phyloP scores from a whole-genome alignment of 2,888 invertebrate species.

The Laspeyria flexula region DNA sequence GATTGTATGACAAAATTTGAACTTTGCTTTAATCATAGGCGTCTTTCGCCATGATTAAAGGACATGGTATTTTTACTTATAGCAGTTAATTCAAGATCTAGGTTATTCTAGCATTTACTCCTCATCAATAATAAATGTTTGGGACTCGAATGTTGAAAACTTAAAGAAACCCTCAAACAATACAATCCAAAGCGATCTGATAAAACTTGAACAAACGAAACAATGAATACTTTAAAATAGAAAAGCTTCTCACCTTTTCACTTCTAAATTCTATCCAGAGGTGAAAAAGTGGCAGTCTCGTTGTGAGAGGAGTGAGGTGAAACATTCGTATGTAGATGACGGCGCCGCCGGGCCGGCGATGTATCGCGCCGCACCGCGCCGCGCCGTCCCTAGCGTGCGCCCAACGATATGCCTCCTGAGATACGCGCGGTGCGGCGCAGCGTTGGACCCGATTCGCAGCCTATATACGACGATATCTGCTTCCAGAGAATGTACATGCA shows the following conservation, averaged over 20 bases:
- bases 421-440: constrained; percentile 29
- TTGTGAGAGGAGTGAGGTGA: constrained; percentile 26
- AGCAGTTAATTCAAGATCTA: no score
- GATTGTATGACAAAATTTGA: not conserved
- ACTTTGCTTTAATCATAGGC: not conserved
- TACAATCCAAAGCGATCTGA: constrained; percentile 13
- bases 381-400: constrained; percentile 18
- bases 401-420: constrained; percentile 33
- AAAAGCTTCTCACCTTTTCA: constrained; percentile 22
- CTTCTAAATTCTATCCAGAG: constrained; percentile 31
- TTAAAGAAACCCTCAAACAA: not conserved
- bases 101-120: no score
- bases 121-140: no score
- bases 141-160: no score
- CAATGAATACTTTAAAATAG: constrained; percentile 22
- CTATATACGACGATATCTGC: constrained; percentile 32
- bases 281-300: constrained; percentile 16
- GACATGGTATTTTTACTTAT: no score
- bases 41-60: no score
- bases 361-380: constrained; percentile 26
- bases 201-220: constrained; percentile 24
- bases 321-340: constrained; percentile 48
- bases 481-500: constrained; percentile 28
- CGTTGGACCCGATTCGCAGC: no score
- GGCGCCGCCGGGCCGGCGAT: constrained; percentile 17